Conservation (phyloP, 1,140 invertebrate genomes). For the Melanaphis sacchari region DNA sequence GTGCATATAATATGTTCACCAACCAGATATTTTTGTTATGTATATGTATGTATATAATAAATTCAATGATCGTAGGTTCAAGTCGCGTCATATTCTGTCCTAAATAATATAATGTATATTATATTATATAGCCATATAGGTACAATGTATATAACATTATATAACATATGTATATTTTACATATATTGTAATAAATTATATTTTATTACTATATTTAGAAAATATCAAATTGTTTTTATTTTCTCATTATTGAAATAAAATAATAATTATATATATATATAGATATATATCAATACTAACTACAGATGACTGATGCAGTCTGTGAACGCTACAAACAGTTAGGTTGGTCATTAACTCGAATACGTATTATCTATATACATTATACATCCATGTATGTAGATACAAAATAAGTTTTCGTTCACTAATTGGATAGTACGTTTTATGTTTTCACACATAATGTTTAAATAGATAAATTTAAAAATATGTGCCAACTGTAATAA, state of each 20-base stretch:
- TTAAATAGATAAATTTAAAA: neutral
- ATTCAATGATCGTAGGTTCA: neutral
- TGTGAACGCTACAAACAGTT: neutral
- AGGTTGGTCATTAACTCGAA: neutral
- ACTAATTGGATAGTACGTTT: constrained; percentile 45
- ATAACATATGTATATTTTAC: no score
- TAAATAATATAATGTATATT: neutral
- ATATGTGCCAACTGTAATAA: constrained; percentile 29
- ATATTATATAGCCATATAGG: no score
- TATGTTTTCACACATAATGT: neutral
- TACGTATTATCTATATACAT: neutral
- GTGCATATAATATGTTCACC: no score
- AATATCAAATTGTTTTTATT: neutral
- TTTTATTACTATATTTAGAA: neutral
- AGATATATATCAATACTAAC: neutral
- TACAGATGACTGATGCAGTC: no score
- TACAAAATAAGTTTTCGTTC: constrained; percentile 1
- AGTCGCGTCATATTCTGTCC: neutral
- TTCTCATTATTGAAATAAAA: neutral
- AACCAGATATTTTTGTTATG: no score
- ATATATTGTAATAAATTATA: no score
- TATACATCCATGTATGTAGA: neutral
- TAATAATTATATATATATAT: neutral
- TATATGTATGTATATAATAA: neutral
- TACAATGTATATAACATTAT: neutral